Evolutionary conservation across 2,797 vertebrate species (phyloP).

Genomic region (Hafferia zeledoni): DNA sequence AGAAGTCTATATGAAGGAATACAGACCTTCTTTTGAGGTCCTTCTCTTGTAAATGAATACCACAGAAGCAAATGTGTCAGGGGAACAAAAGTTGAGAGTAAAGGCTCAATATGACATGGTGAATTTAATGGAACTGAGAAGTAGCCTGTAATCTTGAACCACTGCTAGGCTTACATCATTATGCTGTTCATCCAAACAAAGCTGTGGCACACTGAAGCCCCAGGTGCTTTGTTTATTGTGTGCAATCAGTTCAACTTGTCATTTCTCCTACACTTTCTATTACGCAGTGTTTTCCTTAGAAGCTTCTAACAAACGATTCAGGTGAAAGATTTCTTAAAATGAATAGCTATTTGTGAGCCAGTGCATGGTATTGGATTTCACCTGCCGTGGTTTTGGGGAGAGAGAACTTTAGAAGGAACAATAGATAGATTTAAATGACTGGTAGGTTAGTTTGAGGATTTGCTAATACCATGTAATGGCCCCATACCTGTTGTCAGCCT

Average conservation of each 20-base stretch:
- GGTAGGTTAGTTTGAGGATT: not conserved
- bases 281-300: constrained; percentile 2
- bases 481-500: not conserved
- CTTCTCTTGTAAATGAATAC: not conserved
- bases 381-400: not conserved
- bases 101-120: not conserved
- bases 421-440: not conserved
- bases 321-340: constrained; percentile 9
- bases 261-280: constrained; percentile 9
- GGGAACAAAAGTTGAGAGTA: not conserved
- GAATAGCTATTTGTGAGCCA: constrained; percentile 3
- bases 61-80: not conserved
- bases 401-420: not conserved
- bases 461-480: not conserved
- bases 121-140: not conserved
- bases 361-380: constrained; percentile 12
- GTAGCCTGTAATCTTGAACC: not conserved
- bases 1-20: not conserved
- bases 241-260: constrained; percentile 17
- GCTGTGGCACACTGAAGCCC: not conserved
- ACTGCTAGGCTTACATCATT: not conserved
- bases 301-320: not conserved
- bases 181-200: not conserved
- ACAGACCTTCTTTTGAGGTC: not conserved
- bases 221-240: not conserved